Evolutionary conservation across 2,888 invertebrate species (phyloP), one percentile per base, ranked within the genome.

Genomic region (Lysandra bellargus): DNA sequence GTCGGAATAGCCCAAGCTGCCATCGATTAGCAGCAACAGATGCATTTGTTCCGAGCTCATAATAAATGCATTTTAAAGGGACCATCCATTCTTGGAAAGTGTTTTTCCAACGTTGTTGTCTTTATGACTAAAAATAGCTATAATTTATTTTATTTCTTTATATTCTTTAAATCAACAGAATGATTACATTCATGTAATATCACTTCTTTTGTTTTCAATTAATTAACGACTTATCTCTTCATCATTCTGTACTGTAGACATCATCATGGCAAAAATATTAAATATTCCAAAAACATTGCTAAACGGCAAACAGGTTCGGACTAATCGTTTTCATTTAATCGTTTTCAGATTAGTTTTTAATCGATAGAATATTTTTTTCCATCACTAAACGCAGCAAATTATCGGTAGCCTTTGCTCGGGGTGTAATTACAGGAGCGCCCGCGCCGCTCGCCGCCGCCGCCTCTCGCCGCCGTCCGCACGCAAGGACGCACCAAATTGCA

Each of bases 401-500:
- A 92, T 92, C 91, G 85, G 88, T 87, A 89, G 90, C 85, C 88
- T 86, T 87, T 84, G 85, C 83, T 83, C 83, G 86, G 78, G 84
- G 85, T 87, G 88, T 93, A 93, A 93, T 93, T 89, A 92, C 90
- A 93, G 93, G 87, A 87, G 83, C 85, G 87, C 64, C 23, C 64
- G 64, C 86, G 81, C 81, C 75, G 73, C 84, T 80, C 80, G 85
- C 83, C 83, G 83, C 85, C 82, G 87, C 64, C 86, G 81, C 81
- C 74, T 57, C 84, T 79, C 80, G 85, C 83, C 83, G 84, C 84
- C 84, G 85, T 85, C 83, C 81, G 85, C 93, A 92, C 91, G 93
- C 93, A 92, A 93, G 90, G 91, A 89, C 91, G 88, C 83, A 85
- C 86, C 81, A 85, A 82, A 82, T 82, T 81, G 80, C 77, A 44